Evolutionary conservation across 2,888 invertebrate genomes (phyloP).

Genomic region (Ceramica pisi): DNA sequence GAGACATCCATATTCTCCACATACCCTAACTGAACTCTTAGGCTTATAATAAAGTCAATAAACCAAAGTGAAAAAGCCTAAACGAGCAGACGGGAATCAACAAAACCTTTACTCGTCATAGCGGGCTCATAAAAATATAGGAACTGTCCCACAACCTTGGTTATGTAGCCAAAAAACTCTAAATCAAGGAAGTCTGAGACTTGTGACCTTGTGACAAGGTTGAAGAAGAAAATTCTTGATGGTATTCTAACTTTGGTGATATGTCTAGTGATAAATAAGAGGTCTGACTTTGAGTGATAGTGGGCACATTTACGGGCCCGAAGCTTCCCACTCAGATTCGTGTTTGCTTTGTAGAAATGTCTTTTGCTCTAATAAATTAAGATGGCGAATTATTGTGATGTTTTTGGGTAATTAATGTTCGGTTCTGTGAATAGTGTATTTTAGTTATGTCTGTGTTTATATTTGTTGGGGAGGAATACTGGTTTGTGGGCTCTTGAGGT

Average conservation of each 20-base stretch:
- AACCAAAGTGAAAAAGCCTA: slow-evolving; percentile 64
- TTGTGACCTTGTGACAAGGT: slow-evolving; percentile 36
- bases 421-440: slow-evolving; percentile 43
- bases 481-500: slow-evolving; percentile 16
- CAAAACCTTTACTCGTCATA: slow-evolving; percentile 66
- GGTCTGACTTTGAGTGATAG: slow-evolving; percentile 86
- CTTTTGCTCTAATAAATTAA: slow-evolving; percentile 74
- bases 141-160: slow-evolving; percentile 44
- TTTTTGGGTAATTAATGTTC: slow-evolving; percentile 69
- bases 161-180: background rate
- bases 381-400: slow-evolving; percentile 70
- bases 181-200: slow-evolving; percentile 33
- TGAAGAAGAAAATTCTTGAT: slow-evolving; percentile 15
- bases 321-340: slow-evolving; percentile 78
- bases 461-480: slow-evolving; percentile 17
- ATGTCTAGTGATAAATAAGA: slow-evolving; percentile 84
- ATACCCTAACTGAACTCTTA: slow-evolving; percentile 44
- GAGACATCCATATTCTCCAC: slow-evolving; percentile 35
- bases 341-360: slow-evolving; percentile 79
- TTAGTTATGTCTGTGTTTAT: slow-evolving; percentile 26
- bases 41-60: slow-evolving; percentile 62
- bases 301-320: slow-evolving; percentile 73
- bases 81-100: slow-evolving; percentile 64
- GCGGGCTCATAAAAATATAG: slow-evolving; percentile 68
- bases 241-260: slow-evolving; percentile 31